Evolutionary conservation across 2,797 vertebrate genomes (phyloP).

Genomic region (Gila robusta): DNA sequence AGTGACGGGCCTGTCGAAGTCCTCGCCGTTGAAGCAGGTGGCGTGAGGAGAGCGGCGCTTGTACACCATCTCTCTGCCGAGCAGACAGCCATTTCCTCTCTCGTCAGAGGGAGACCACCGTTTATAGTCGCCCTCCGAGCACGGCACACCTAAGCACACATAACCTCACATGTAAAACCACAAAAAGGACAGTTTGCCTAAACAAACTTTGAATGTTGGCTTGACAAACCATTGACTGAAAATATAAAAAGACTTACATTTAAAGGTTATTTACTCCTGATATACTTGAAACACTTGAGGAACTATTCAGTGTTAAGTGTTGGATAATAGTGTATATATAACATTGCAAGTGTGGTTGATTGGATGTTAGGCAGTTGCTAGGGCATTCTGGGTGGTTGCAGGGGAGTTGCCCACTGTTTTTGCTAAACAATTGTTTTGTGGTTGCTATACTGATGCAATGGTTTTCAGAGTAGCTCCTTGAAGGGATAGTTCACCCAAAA

Average conservation of each 20-base stretch:
- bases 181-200: background rate
- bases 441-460: background rate
- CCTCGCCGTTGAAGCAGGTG: conserved; percentile 95
- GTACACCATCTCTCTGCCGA: conserved; percentile 92
- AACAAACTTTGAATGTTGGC: background rate
- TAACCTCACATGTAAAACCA: background rate
- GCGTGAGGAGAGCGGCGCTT: conserved; percentile 94
- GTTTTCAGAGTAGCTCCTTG: background rate
- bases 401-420: background rate
- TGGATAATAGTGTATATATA: background rate
- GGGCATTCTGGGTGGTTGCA: background rate
- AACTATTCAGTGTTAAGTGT: background rate
- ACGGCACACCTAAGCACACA: conserved; percentile 86
- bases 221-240: background rate
- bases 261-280: background rate
- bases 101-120: conserved; percentile 97
- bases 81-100: conserved; percentile 90
- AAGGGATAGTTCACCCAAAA: background rate
- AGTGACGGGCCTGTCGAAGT: conserved; percentile 92
- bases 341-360: background rate
- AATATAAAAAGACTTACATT: background rate
- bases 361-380: background rate
- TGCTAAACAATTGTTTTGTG: background rate
- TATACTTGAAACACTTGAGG: background rate
- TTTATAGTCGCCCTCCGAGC: conserved; percentile 95